Evolutionary conservation across 2,888 invertebrate genomes (phyloP), one percentile per base, ranked within the genome.

Genomic region (Celastrina argiolus): DNA sequence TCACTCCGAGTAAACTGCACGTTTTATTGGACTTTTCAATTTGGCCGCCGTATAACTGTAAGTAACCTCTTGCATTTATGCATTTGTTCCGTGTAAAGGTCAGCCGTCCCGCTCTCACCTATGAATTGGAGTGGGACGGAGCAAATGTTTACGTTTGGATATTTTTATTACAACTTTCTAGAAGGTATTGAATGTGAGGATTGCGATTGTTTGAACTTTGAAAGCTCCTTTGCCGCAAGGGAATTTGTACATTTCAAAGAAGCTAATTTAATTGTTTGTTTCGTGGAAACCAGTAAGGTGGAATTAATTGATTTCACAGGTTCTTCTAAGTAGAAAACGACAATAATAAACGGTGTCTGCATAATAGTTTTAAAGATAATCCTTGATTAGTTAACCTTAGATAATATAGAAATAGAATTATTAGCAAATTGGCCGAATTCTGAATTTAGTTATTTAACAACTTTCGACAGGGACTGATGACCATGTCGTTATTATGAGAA

Each of bases 21-120:
- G 70, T 66, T 72, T 67, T 67, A 71, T 71, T 69, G 72, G 69
- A 64, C 81, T 82, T 75, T 77, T 78, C 73, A 77, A 83, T 79
- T 78, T 79, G 75, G 78, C 71, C 61, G 39, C 12, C 31, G 31
- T 31, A 28, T 56, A 26, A 39, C 22, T 22, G 39, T 34, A 61
- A 61, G 39, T 34, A 61, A 61, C 61, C 61, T 61, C 59, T 61
- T 69, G 64, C 73, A 76, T 75, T 76, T 76, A 78, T 77, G 76
- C 76, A 75, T 76, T 61, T 22, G 18, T 61, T 36, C 36, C 8
- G 36, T 69, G 70, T 69, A 63, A 45, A 31, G 31, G 31, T 31
- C 31, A 31, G 71, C 68, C 64, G 45, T 78, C 78, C 73, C 76
- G 26, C 72, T 82, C 74, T 39, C 68, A 71, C 76, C 39, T 68